These are phyloP conservation scores for Hylaeus volcanicus DNA, from an alignment of 1,140 invertebrate genomes.

Conservation along the genomic window DNA sequence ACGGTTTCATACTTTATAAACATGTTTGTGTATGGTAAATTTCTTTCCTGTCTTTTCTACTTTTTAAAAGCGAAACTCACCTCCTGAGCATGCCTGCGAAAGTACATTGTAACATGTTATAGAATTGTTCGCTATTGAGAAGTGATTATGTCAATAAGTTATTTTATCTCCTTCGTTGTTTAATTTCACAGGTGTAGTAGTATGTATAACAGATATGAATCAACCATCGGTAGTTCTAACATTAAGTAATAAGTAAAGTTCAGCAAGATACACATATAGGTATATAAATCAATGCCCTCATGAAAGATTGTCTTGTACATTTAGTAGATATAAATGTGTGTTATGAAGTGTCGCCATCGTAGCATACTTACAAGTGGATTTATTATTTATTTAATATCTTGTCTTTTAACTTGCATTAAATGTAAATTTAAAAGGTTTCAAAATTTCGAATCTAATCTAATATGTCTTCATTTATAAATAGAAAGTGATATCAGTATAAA, in stretches of 20 bases:
- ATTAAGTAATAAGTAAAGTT: constrained; percentile 3
- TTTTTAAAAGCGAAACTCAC: no score
- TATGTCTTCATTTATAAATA: background rate
- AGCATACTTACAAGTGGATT: background rate
- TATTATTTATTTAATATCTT: background rate
- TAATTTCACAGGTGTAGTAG: no score
- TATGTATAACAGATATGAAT: background rate
- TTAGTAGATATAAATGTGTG: no score
- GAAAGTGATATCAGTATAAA: background rate
- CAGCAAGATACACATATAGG: background rate
- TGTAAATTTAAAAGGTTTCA: background rate
- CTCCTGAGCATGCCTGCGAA: no score
- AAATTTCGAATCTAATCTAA: background rate
- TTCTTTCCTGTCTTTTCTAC: no score
- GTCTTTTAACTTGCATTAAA: background rate
- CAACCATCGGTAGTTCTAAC: background rate
- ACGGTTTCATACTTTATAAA: no score
- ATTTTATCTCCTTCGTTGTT: no score
- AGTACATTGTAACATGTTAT: no score
- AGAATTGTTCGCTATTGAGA: no score
- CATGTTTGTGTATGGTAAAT: background rate
- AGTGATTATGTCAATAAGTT: no score
- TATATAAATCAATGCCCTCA: background rate
- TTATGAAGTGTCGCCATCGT: background rate
- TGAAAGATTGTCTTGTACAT: background rate